These are phyloP conservation scores for Hydrotaea cyrtoneurina DNA, from an alignment of 2,888 invertebrate species.

Conservation along the genomic window DNA sequence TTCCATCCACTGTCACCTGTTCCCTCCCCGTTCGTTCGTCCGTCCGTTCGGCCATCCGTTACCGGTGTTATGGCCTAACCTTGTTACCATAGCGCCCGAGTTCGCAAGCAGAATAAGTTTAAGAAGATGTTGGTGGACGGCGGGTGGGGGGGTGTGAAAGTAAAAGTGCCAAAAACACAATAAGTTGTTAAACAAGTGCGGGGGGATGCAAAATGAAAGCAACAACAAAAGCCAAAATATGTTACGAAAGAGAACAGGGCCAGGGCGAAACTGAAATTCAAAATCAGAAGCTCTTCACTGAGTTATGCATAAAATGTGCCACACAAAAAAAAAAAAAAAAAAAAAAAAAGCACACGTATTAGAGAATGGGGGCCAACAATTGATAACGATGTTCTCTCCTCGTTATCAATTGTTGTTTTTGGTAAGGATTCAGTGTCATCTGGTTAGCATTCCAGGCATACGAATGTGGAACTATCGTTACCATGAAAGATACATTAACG, in stretches of 20 bases:
- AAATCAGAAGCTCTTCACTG: constrained; percentile 23
- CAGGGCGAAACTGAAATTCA: no score
- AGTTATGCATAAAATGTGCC: not conserved
- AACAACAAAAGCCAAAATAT: constrained; percentile 1
- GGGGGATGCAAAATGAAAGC: constrained; percentile 32
- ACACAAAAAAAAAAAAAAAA: no score
- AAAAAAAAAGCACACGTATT: no score
- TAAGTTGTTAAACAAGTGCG: constrained; percentile 39
- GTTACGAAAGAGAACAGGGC: constrained; percentile 35
- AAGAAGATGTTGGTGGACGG: constrained; percentile 12
- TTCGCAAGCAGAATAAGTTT: not conserved
- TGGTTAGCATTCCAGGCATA: no score
- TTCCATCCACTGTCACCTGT: not conserved
- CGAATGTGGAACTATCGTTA: no score
- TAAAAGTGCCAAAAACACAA: constrained; percentile 57
- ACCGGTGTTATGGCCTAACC: constrained; percentile 23
- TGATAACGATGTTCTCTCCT: no score
- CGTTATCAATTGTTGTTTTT: no score
- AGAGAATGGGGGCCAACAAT: no score
- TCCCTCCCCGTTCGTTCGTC: not conserved
- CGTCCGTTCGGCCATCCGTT: not conserved
- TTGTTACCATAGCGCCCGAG: constrained; percentile 16
- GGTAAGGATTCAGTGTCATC: no score
- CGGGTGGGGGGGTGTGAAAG: constrained; percentile 35
- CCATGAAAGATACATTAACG: no score